Percentiles rank a stretch among this genome's conserved stretches.
Conservation (phyloP, 92 coral and sea anemone genomes). For the Diadumene lineata region DNA sequence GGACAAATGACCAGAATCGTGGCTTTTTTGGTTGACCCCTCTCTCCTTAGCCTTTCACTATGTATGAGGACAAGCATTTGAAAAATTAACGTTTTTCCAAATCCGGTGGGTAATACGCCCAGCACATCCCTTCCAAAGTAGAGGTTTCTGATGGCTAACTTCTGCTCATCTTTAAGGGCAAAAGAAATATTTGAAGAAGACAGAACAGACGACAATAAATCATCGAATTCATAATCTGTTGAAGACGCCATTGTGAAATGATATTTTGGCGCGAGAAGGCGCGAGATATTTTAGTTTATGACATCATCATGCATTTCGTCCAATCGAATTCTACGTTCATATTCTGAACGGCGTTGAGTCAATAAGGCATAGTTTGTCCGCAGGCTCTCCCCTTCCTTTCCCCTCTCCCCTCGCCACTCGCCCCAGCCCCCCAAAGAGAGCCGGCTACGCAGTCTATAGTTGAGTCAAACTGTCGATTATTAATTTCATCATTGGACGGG, state of each 20-base stretch:
- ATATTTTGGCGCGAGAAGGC: neutral
- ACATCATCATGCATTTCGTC: neutral
- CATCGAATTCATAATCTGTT: neutral
- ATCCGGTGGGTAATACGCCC: too few species aligned
- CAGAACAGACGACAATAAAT: neutral
- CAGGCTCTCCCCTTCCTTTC: too few species aligned
- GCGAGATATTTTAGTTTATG: neutral
- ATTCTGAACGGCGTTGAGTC: neutral
- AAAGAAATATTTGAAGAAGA: neutral
- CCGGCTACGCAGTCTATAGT: neutral
- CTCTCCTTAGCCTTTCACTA: neutral
- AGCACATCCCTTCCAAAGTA: too few species aligned
- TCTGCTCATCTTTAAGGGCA: neutral
- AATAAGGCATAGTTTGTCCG: too few species aligned
- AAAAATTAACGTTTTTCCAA: too few species aligned
- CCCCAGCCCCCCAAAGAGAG: too few species aligned
- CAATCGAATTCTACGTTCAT: neutral
- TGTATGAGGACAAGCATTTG: neutral
- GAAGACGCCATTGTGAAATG: neutral
- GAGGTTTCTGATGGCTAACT: neutral
- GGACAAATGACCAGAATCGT: neutral
- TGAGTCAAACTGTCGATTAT: too few species aligned
- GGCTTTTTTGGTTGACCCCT: too few species aligned
- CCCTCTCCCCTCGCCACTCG: too few species aligned
- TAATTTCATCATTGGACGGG: too few species aligned